phyloP scores from a whole-genome alignment of 2,797 vertebrate species.

The Sebastes kiyomatsui region DNA sequence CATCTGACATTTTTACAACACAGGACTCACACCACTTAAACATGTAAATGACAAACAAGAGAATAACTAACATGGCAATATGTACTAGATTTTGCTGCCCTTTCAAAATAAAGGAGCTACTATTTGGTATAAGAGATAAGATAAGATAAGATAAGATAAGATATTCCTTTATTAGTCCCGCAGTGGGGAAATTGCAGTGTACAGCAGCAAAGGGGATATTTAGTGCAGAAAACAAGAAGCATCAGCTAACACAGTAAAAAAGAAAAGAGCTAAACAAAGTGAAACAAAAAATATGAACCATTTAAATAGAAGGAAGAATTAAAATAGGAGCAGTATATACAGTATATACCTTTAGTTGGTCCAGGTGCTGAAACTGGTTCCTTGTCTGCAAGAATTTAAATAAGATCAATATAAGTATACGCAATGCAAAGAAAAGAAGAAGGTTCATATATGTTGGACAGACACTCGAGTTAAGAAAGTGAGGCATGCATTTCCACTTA shows the following conservation, averaged over 20 bases:
- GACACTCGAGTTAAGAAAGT: neutral
- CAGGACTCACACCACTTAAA: slow-evolving; percentile 9
- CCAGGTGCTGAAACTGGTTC: slow-evolving; percentile 88
- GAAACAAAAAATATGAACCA: too few relatives aligned
- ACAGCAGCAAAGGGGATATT: too few relatives aligned
- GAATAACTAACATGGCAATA: neutral
- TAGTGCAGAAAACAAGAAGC: too few relatives aligned
- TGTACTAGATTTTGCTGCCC: neutral
- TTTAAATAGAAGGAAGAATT: too few relatives aligned
- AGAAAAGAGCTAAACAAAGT: too few relatives aligned
- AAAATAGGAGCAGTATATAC: too few relatives aligned
- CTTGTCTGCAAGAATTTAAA: slow-evolving; percentile 78
- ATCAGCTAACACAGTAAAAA: too few relatives aligned
- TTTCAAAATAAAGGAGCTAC: neutral
- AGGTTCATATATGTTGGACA: neutral
- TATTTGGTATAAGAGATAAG: slow-evolving; percentile 25
- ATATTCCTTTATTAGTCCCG: too few relatives aligned
- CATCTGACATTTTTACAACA: neutral
- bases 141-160: too few relatives aligned
- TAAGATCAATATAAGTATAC: slow-evolving; percentile 43
- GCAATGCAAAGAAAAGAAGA: slow-evolving; percentile 23
- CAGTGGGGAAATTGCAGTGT: too few relatives aligned
- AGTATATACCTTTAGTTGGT: slow-evolving; percentile 90
- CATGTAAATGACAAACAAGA: neutral
- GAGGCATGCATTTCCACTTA: neutral